Evolutionary conservation across 2,888 invertebrate species (phyloP).

Genomic region (Spilosoma lubricipeda): DNA sequence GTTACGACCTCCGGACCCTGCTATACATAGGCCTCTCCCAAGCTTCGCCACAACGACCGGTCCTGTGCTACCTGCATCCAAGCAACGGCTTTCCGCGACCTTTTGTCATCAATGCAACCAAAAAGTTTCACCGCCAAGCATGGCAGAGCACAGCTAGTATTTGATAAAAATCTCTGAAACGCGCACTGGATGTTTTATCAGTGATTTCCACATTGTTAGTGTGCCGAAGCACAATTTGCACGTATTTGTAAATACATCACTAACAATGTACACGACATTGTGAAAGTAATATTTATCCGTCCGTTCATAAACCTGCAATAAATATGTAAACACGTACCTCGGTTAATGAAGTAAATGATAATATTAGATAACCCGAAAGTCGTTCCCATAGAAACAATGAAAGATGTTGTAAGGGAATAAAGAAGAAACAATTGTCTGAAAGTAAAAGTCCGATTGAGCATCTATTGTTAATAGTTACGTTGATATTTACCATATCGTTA

Average conservation of each 20-base stretch:
- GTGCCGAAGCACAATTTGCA: slow-evolving; percentile 29
- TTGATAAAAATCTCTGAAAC: slow-evolving; percentile 27
- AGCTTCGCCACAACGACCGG: too few species aligned
- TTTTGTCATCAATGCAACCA: too few species aligned
- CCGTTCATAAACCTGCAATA: slow-evolving; percentile 46
- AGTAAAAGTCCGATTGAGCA: slow-evolving; percentile 60
- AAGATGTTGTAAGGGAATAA: slow-evolving; percentile 35
- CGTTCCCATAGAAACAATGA: slow-evolving; percentile 58
- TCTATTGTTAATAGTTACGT: slow-evolving; percentile 47
- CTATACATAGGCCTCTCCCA: too few species aligned
- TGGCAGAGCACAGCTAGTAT: background rate
- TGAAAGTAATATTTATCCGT: slow-evolving; percentile 53
- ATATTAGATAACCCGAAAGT: slow-evolving; percentile 49
- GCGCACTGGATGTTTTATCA: slow-evolving; percentile 48
- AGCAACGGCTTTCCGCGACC: too few species aligned
- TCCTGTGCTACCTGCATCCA: too few species aligned
- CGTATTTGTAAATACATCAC: slow-evolving; percentile 56
- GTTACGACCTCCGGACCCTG: too few species aligned
- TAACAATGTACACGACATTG: slow-evolving; percentile 51
- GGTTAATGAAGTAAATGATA: slow-evolving; percentile 42
- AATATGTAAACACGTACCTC: slow-evolving; percentile 47
- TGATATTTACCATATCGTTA: slow-evolving; percentile 4
- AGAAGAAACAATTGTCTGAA: slow-evolving; percentile 61
- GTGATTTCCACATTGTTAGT: slow-evolving; percentile 47
- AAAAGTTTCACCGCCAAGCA: too few species aligned